Percentiles rank a stretch among this genome's conserved stretches.
Conservation (phyloP, 2,113 vertebrate species). For the Brachyhypopomus occidentalis region DNA sequence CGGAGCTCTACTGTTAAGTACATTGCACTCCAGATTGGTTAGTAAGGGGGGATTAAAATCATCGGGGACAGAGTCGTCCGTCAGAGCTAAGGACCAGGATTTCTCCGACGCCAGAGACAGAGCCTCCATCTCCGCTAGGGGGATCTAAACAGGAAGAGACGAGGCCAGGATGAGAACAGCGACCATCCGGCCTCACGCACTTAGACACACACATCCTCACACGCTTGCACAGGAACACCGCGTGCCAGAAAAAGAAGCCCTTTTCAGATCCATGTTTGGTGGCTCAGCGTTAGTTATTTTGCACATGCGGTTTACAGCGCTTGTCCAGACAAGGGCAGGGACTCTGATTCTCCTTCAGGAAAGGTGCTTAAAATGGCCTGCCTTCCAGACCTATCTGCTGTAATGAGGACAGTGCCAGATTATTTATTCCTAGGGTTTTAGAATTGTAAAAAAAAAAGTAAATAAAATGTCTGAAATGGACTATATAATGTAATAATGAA, state of each 20-base stretch:
- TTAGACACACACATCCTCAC: slow-evolving; percentile 36
- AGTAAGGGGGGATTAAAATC: slow-evolving; percentile 94
- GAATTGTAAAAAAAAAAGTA: background rate
- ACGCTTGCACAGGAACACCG: slow-evolving; percentile 23
- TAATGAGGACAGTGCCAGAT: background rate
- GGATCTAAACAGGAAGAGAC: slow-evolving; percentile 97
- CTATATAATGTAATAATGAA: background rate
- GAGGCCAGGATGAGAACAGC: slow-evolving; percentile 82
- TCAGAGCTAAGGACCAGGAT: slow-evolving; percentile 98
- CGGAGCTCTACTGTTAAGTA: slow-evolving; percentile 81
- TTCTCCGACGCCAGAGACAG: slow-evolving; percentile 98
- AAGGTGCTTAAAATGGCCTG: background rate
- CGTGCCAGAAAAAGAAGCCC: slow-evolving; percentile 1
- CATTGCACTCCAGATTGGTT: slow-evolving; percentile 95
- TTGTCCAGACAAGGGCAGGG: background rate
- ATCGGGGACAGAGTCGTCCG: slow-evolving; percentile 92
- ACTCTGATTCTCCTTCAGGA: background rate
- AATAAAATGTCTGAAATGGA: background rate
- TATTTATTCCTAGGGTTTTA: slow-evolving; percentile 1
- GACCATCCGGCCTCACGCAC: slow-evolving; percentile 63
- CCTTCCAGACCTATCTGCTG: background rate
- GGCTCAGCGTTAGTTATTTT: background rate
- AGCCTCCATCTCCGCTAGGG: slow-evolving; percentile 99
- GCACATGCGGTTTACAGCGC: background rate
- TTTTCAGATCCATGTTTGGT: slow-evolving; percentile 4